Evolutionary conservation across 2,888 invertebrate genomes (phyloP).

Genomic region (Cheilosia variabilis): DNA sequence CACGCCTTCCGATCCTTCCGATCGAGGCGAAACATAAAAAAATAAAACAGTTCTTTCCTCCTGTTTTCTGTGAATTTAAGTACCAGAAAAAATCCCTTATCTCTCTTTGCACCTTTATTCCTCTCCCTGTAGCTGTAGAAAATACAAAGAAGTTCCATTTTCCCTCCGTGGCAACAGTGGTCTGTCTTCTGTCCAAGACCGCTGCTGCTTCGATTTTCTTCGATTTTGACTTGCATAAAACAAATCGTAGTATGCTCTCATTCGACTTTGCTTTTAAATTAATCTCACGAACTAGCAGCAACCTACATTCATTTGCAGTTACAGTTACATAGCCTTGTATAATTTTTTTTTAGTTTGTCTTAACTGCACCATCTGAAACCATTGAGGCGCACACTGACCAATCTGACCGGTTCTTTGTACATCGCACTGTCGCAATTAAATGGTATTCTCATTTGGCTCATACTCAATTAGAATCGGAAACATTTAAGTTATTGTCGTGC

Average conservation of each 20-base stretch:
- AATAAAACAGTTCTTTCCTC: too few species aligned
- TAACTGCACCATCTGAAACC: constrained; percentile 46
- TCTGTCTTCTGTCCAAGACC: too few species aligned
- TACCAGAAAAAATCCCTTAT: too few species aligned
- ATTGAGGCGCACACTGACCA: constrained; percentile 55
- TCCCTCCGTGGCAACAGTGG: constrained; percentile 9
- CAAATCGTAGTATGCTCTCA: constrained; percentile 33
- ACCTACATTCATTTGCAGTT: constrained; percentile 30
- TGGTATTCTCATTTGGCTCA: constrained; percentile 68
- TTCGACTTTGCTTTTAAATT: constrained; percentile 42
- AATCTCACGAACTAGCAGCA: constrained; percentile 30
- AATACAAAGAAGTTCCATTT: too few species aligned
- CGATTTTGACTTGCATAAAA: constrained; percentile 1
- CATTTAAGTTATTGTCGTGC: constrained; percentile 59
- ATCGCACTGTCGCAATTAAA: constrained; percentile 40
- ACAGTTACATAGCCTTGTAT: background rate
- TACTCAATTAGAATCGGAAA: constrained; percentile 65
- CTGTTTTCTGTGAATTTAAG: too few species aligned
- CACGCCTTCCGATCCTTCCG: too few species aligned
- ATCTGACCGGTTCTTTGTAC: constrained; percentile 73
- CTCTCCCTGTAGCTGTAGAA: too few species aligned
- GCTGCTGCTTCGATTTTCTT: constrained; percentile 7
- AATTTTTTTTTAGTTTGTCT: constrained; percentile 26
- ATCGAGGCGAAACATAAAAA: too few species aligned
- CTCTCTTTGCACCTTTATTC: too few species aligned